phyloP scores from a whole-genome alignment of 2,888 invertebrate genomes.

The Dorcus parallelipipedus region DNA sequence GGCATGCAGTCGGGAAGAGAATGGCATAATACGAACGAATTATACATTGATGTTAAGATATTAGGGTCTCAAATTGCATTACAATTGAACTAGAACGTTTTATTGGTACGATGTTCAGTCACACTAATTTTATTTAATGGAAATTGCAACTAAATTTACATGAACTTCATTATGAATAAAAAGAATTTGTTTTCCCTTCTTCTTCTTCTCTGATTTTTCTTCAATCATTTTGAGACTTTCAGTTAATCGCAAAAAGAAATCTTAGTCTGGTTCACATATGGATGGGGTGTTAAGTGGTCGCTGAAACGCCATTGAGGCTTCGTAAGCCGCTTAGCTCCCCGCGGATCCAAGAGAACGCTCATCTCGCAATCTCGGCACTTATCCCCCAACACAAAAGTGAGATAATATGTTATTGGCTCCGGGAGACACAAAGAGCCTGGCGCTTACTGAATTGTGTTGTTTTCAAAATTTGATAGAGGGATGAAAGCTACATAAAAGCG shows the following conservation, averaged over 20 bases:
- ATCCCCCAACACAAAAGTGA: slow-evolving; percentile 40
- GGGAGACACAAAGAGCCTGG: slow-evolving; percentile 26
- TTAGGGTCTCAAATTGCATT: not conserved
- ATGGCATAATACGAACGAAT: slow-evolving; percentile 60
- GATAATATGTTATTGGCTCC: slow-evolving; percentile 44
- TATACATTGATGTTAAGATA: slow-evolving; percentile 7
- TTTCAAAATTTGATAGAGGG: slow-evolving; percentile 32
- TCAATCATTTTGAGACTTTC: too few species aligned
- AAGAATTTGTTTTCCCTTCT: too few species aligned
- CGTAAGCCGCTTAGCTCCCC: slow-evolving; percentile 2
- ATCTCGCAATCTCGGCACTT: slow-evolving; percentile 33
- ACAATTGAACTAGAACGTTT: not conserved
- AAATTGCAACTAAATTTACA: too few species aligned
- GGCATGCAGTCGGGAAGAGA: slow-evolving; percentile 31
- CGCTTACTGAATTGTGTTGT: slow-evolving; percentile 33
- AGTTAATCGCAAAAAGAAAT: not conserved
- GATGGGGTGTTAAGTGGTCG: slow-evolving; percentile 21
- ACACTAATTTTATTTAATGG: too few species aligned
- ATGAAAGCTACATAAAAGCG: slow-evolving; percentile 29
- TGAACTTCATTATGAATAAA: too few species aligned
- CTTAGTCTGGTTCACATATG: slow-evolving; percentile 10
- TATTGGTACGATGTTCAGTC: not conserved
- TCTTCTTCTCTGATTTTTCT: too few species aligned
- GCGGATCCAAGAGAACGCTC: slow-evolving; percentile 9
- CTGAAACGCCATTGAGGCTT: slow-evolving; percentile 32